Conservation (phyloP, 2,797 vertebrate genomes). For the Aselliscus stoliczkanus region DNA sequence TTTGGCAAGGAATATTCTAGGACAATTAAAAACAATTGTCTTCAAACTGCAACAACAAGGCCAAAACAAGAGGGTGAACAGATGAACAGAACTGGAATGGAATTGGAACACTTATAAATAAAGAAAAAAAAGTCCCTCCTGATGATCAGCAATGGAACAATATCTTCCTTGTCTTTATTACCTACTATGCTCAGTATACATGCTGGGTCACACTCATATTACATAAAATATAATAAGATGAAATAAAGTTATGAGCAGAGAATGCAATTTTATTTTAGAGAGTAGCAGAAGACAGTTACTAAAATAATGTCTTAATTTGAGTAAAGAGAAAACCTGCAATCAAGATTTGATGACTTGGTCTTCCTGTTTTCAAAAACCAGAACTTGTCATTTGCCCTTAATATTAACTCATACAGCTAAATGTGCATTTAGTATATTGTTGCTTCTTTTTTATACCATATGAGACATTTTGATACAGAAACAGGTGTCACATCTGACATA, state of each 20-base stretch:
- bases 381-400: background rate
- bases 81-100: background rate
- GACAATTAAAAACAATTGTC: background rate
- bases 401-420: background rate
- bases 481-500: background rate
- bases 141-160: background rate
- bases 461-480: background rate
- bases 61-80: background rate
- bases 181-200: background rate
- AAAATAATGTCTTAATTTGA: background rate
- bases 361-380: background rate
- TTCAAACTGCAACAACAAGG: background rate
- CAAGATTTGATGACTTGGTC: background rate
- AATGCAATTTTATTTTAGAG: background rate
- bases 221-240: background rate
- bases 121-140: background rate
- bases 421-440: background rate
- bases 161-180: background rate
- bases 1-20: background rate
- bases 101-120: background rate
- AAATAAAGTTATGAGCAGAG: background rate
- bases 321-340: background rate
- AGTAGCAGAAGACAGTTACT: background rate
- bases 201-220: background rate
- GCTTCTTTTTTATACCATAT: background rate